Conservation (phyloP, 2,113 vertebrate genomes). For the Mastomys coucha region DNA sequence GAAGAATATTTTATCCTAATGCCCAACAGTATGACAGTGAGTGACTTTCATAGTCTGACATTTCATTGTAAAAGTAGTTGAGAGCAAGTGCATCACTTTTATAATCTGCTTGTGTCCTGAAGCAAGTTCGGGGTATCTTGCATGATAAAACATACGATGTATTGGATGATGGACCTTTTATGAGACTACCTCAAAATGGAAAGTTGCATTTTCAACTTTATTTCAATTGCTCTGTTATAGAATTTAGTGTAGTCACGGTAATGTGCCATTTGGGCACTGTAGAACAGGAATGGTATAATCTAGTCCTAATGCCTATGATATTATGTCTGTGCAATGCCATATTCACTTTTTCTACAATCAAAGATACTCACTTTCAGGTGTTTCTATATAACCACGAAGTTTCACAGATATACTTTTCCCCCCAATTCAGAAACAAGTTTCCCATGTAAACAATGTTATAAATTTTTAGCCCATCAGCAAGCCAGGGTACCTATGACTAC, state of each 20-base stretch:
- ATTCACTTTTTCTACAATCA: conserved; percentile 32
- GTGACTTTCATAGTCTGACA: conserved; percentile 70
- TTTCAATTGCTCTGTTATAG: conserved; percentile 33
- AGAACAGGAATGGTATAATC: neutral
- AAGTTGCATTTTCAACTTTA: conserved; percentile 53
- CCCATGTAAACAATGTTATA: conserved; percentile 37
- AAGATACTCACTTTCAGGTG: conserved; percentile 46
- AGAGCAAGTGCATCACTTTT: conserved; percentile 45
- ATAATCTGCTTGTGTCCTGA: conserved; percentile 17
- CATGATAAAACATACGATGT: conserved; percentile 8
- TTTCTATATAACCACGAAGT: conserved; percentile 10
- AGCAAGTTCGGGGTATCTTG: conserved; percentile 26
- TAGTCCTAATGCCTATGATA: conserved; percentile 24
- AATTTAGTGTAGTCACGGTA: conserved; percentile 44
- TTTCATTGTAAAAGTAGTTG: conserved; percentile 66
- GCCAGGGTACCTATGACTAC: conserved; percentile 2
- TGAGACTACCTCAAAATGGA: conserved; percentile 51
- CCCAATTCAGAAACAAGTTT: conserved; percentile 61
- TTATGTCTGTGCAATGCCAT: neutral
- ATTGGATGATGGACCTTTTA: conserved; percentile 50
- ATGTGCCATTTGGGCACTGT: conserved; percentile 20
- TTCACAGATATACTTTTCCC: conserved; percentile 9
- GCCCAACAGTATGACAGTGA: conserved; percentile 64
- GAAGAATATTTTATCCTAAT: conserved; percentile 57
- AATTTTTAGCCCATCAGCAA: conserved; percentile 40